phyloP scores from a whole-genome alignment of 1,140 invertebrate species.

The Ooceraea biroi region DNA sequence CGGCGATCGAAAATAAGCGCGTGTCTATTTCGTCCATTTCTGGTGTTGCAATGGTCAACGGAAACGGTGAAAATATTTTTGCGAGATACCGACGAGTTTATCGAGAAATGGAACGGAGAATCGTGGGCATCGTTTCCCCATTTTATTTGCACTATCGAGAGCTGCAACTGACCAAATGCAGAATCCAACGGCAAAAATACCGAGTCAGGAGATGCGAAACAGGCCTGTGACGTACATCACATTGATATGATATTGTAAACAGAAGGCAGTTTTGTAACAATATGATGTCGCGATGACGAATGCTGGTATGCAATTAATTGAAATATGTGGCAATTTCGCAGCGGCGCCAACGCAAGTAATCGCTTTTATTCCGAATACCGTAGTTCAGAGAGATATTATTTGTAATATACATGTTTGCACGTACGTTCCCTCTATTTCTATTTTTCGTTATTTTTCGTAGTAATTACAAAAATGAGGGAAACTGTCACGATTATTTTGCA shows the following conservation, averaged over 20 bases:
- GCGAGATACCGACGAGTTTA: not conserved
- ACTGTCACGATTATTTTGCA: not conserved
- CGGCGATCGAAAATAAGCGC: not conserved
- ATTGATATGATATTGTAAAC: slow-evolving; percentile 25
- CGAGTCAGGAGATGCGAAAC: slow-evolving; percentile 27
- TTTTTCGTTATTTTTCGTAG: not conserved
- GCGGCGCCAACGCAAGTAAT: slow-evolving; percentile 1
- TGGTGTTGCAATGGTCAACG: not conserved
- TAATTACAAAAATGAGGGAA: not conserved
- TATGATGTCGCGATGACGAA: slow-evolving; percentile 6
- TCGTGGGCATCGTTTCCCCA: not conserved
- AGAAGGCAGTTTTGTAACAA: not conserved
- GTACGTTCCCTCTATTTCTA: too few species aligned
- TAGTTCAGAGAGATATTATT: not conserved
- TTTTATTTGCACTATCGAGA: slow-evolving; percentile 2
- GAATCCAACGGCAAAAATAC: not conserved
- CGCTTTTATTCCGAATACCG: not conserved
- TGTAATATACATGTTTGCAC: not conserved
- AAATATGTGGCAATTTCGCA: not conserved
- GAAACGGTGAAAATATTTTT: slow-evolving; percentile 2
- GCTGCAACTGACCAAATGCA: not conserved
- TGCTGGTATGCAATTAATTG: not conserved
- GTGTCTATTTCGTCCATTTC: not conserved
- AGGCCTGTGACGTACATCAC: not conserved
- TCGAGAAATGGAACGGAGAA: not conserved